phyloP scores from a whole-genome alignment of 2,888 invertebrate species.

The Sarcophaga variegata region DNA sequence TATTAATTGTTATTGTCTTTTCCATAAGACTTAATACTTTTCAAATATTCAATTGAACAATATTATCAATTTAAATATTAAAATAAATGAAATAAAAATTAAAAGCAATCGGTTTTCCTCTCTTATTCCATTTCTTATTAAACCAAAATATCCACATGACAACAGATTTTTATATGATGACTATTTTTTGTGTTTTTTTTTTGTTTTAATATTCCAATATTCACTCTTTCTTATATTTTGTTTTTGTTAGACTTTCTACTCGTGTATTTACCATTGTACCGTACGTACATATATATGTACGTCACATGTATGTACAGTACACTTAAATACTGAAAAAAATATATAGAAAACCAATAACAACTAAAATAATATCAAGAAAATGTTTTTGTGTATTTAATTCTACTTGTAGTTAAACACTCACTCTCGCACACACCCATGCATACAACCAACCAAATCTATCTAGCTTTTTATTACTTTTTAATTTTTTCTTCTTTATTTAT shows the following conservation, averaged over 20 bases:
- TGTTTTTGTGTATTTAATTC: neutral
- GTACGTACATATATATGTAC: constrained; percentile 11
- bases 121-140: constrained; percentile 5
- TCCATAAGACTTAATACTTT: neutral
- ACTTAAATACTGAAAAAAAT: neutral
- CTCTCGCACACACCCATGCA: neutral
- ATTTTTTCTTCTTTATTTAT: neutral
- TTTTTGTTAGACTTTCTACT: neutral
- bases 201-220: constrained; percentile 2
- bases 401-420: neutral
- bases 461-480: constrained; percentile 1
- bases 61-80: constrained; percentile 8
- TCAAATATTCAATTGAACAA: neutral
- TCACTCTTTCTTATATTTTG: neutral
- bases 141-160: constrained; percentile 17
- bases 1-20: neutral
- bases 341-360: constrained; percentile 10
- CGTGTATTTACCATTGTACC: neutral
- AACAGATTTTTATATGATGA: constrained; percentile 18
- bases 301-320: constrained; percentile 22
- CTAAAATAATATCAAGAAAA: neutral
- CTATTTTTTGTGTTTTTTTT: neutral
- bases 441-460: constrained; percentile 12
- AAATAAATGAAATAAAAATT: neutral
- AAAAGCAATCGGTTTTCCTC: constrained; percentile 3